A percentile compares a stretch with the other conserved stretches of the same genome.
These are phyloP conservation scores for Characodon lateralis DNA, from an alignment of 2,797 vertebrate species.

Conservation along the genomic window DNA sequence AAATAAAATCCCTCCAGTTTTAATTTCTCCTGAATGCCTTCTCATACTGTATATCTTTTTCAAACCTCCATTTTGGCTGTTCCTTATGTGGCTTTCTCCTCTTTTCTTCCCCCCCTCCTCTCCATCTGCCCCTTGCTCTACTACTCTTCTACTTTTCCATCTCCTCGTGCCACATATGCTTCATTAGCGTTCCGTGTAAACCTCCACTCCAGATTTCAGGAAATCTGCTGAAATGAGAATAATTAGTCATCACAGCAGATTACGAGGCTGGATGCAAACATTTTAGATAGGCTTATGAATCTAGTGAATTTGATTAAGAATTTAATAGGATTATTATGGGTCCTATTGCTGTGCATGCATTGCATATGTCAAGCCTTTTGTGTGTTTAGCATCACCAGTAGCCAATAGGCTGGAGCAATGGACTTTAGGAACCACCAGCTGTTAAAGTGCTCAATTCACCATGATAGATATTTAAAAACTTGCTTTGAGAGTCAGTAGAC, in stretches of 20 bases:
- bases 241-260: slow-evolving; percentile 40
- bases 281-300: slow-evolving; percentile 20
- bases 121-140: slow-evolving; percentile 9
- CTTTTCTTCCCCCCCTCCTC: slow-evolving; percentile 15
- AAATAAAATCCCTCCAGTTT: not conserved
- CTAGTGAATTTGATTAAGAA: slow-evolving; percentile 33
- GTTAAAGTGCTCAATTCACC: slow-evolving; percentile 3
- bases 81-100: slow-evolving; percentile 3
- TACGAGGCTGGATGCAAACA: slow-evolving; percentile 20
- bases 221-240: slow-evolving; percentile 31
- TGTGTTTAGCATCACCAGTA: slow-evolving; percentile 1
- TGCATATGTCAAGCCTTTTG: slow-evolving; percentile 1
- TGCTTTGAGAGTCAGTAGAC: slow-evolving; percentile 22
- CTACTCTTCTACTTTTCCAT: not conserved
- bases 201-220: slow-evolving; percentile 10
- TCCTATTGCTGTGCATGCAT: slow-evolving; percentile 17
- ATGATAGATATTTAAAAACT: slow-evolving; percentile 16
- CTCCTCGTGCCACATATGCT: slow-evolving; percentile 4
- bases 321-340: slow-evolving; percentile 35
- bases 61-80: not conserved
- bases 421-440: slow-evolving; percentile 6
- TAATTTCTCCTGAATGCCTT: not conserved
- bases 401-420: slow-evolving; percentile 1
- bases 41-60: not conserved
- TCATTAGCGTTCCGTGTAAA: slow-evolving; percentile 18